phyloP scores from a whole-genome alignment of 2,113 vertebrate species.

The Cinclus cinclus region DNA sequence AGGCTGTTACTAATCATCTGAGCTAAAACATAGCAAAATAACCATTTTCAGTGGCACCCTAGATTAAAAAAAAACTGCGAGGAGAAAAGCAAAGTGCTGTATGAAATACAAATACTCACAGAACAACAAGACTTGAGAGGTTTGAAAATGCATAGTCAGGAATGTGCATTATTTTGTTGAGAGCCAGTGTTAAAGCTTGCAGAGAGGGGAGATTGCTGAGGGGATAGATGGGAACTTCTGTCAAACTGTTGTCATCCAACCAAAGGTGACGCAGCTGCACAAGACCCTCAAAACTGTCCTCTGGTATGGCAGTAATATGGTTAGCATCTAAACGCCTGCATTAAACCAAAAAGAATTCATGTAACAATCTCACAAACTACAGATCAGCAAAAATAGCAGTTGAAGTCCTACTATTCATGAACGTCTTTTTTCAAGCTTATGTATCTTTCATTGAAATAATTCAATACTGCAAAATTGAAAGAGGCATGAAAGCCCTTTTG shows the following conservation, averaged over 20 bases:
- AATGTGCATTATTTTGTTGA: slow-evolving; percentile 90
- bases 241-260: slow-evolving; percentile 95
- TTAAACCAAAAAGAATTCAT: not conserved
- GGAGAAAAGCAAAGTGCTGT: not conserved
- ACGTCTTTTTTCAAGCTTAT: not conserved
- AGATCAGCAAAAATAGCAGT: not conserved
- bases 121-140: slow-evolving; percentile 93
- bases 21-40: not conserved
- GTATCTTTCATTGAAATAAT: not conserved
- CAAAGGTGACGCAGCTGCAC: slow-evolving; percentile 94
- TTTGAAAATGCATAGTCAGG: slow-evolving; percentile 93
- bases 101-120: slow-evolving; percentile 80
- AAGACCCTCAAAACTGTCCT: slow-evolving; percentile 93
- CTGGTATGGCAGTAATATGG: slow-evolving; percentile 89
- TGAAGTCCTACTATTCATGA: not conserved
- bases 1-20: not conserved
- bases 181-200: slow-evolving; percentile 91
- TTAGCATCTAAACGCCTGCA: slow-evolving; percentile 93
- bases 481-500: not conserved
- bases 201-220: slow-evolving; percentile 90
- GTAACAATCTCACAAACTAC: not conserved
- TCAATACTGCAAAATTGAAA: not conserved
- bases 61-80: not conserved
- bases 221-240: slow-evolving; percentile 84
- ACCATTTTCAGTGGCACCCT: not conserved